phyloP scores from a whole-genome alignment of 2,888 invertebrate species.

The Xylocampa areola region DNA sequence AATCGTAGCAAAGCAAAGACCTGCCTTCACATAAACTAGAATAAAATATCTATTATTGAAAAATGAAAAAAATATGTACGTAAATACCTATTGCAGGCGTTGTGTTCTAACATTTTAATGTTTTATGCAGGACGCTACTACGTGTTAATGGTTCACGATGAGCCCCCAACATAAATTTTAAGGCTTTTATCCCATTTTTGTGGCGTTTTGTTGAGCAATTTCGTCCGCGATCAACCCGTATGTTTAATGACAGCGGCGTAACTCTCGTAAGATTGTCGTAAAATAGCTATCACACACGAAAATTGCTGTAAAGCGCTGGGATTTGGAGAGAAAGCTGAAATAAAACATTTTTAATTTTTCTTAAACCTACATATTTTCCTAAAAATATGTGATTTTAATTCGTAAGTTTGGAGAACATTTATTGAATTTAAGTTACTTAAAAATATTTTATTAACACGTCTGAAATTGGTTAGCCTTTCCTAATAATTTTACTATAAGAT shows the following conservation, averaged over 20 bases:
- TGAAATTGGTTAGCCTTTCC: no score
- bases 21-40: constrained; percentile 63
- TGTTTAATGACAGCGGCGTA: constrained; percentile 59
- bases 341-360: background rate
- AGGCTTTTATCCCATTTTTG: constrained; percentile 82
- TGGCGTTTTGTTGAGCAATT: constrained; percentile 76
- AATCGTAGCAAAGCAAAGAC: constrained; percentile 27
- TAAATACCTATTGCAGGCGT: constrained; percentile 82
- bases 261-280: constrained; percentile 52
- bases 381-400: no score
- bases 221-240: constrained; percentile 62
- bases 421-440: no score
- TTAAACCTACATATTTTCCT: no score
- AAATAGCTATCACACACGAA: constrained; percentile 40
- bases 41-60: constrained; percentile 81
- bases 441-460: no score
- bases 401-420: no score
- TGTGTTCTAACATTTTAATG: constrained; percentile 82
- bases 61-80: constrained; percentile 81
- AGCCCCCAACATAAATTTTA: constrained; percentile 82
- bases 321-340: constrained; percentile 14
- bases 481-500: no score
- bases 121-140: constrained; percentile 84
- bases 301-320: constrained; percentile 24
- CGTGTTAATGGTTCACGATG: constrained; percentile 85